Conservation (phyloP, 2,113 vertebrate species). For the Indicator indicator region DNA sequence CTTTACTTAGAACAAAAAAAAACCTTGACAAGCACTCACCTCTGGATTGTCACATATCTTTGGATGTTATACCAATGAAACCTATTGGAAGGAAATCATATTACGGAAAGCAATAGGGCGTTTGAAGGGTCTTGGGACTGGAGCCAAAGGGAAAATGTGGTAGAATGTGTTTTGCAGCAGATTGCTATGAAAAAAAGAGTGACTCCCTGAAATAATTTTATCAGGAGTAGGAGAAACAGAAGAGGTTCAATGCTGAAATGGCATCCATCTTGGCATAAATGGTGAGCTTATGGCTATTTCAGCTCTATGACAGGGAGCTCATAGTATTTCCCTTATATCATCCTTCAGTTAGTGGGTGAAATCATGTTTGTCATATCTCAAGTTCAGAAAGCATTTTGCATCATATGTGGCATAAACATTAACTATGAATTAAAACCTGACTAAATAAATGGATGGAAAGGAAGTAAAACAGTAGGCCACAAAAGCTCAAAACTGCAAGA, state of each 20-base stretch:
- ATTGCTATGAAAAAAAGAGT: background rate
- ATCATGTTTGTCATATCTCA: background rate
- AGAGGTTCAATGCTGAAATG: background rate
- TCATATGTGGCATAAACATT: background rate
- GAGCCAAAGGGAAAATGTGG: conserved; percentile 24
- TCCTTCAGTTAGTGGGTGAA: background rate
- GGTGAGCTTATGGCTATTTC: background rate
- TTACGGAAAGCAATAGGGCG: background rate
- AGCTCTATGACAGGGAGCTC: background rate
- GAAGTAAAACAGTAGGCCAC: background rate
- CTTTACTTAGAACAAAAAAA: background rate
- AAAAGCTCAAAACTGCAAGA: background rate
- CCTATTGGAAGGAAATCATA: background rate
- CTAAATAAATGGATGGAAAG: background rate
- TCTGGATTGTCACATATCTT: background rate
- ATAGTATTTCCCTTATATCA: background rate
- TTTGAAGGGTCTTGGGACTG: conserved; percentile 19
- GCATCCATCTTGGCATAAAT: background rate
- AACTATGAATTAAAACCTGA: background rate
- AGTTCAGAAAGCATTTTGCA: background rate
- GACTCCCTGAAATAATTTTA: conserved; percentile 4
- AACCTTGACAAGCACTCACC: background rate
- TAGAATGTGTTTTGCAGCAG: conserved; percentile 41
- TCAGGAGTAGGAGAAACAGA: background rate
- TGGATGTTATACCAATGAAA: background rate